Evolutionary conservation across 2,797 vertebrate species (phyloP).

Genomic region (Tauraco hartlaubi): DNA sequence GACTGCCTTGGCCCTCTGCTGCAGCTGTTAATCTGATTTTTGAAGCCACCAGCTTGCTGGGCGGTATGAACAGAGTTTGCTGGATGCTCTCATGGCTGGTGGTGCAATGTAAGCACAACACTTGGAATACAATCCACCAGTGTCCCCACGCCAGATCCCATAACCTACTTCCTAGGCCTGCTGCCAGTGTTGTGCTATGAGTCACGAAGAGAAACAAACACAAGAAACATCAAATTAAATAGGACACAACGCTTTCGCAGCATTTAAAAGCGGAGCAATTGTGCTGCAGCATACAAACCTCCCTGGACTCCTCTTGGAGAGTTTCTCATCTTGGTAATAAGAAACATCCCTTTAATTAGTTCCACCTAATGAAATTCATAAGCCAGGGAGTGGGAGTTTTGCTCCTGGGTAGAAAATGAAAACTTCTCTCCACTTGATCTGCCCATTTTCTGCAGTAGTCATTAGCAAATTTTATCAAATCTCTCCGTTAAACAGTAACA

Average conservation of each 20-base stretch:
- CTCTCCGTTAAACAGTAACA: slow-evolving; percentile 64
- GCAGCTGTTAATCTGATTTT: slow-evolving; percentile 44
- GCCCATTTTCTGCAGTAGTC: slow-evolving; percentile 50
- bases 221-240: slow-evolving; percentile 46
- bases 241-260: neutral
- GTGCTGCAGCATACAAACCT: neutral
- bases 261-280: neutral
- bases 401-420: slow-evolving; percentile 51
- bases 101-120: slow-evolving; percentile 56
- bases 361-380: slow-evolving; percentile 58
- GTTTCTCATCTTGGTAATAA: slow-evolving; percentile 46
- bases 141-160: slow-evolving; percentile 56
- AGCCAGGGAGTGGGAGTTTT: slow-evolving; percentile 16
- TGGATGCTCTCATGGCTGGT: slow-evolving; percentile 34
- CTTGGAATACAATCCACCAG: slow-evolving; percentile 60
- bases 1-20: neutral
- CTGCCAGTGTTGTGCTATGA: slow-evolving; percentile 62
- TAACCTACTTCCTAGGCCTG: slow-evolving; percentile 57
- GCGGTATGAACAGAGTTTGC: slow-evolving; percentile 4
- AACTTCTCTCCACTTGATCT: slow-evolving; percentile 52
- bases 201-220: slow-evolving; percentile 55
- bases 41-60: slow-evolving; percentile 37
- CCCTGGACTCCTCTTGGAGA: slow-evolving; percentile 33
- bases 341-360: slow-evolving; percentile 67
- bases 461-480: slow-evolving; percentile 68